A percentile compares a stretch with the other conserved stretches of the same genome.
Conservation (phyloP, 2,113 vertebrate species). For the Sylvietta virens region DNA sequence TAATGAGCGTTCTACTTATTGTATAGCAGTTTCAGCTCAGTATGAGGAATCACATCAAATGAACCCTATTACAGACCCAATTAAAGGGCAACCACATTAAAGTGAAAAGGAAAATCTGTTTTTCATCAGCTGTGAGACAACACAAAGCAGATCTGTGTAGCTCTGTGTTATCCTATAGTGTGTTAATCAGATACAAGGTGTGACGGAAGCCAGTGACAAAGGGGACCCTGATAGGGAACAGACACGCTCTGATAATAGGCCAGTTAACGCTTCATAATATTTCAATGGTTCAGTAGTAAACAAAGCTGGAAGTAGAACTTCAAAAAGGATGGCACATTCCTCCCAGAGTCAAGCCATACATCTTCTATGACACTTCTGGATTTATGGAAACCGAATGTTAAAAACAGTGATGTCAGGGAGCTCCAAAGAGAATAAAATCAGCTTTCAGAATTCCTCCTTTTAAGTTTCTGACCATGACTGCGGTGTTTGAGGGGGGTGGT, state of each 20-base stretch:
- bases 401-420: slow-evolving; percentile 41
- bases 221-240: slow-evolving; percentile 72
- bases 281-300: slow-evolving; percentile 67
- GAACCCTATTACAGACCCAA: slow-evolving; percentile 70
- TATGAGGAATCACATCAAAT: slow-evolving; percentile 67
- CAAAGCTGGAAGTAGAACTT: slow-evolving; percentile 68
- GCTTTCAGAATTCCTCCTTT: slow-evolving; percentile 30
- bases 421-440: slow-evolving; percentile 44
- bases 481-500: background rate
- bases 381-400: slow-evolving; percentile 66
- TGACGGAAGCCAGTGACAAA: slow-evolving; percentile 76
- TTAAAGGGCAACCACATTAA: slow-evolving; percentile 75
- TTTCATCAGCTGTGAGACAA: slow-evolving; percentile 70
- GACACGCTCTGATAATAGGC: slow-evolving; percentile 63
- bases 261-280: slow-evolving; percentile 63
- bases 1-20: slow-evolving; percentile 41
- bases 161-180: slow-evolving; percentile 69
- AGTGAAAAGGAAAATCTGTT: slow-evolving; percentile 72
- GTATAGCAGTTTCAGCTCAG: slow-evolving; percentile 45
- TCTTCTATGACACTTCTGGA: slow-evolving; percentile 49
- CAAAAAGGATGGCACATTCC: slow-evolving; percentile 73
- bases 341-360: slow-evolving; percentile 36
- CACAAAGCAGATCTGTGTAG: slow-evolving; percentile 73
- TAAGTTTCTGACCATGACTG: slow-evolving; percentile 5
- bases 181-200: slow-evolving; percentile 75